A percentile compares a stretch with the other conserved stretches of the same genome.
phyloP scores from a whole-genome alignment of 2,113 vertebrate genomes.

The Taurulus bubalis region DNA sequence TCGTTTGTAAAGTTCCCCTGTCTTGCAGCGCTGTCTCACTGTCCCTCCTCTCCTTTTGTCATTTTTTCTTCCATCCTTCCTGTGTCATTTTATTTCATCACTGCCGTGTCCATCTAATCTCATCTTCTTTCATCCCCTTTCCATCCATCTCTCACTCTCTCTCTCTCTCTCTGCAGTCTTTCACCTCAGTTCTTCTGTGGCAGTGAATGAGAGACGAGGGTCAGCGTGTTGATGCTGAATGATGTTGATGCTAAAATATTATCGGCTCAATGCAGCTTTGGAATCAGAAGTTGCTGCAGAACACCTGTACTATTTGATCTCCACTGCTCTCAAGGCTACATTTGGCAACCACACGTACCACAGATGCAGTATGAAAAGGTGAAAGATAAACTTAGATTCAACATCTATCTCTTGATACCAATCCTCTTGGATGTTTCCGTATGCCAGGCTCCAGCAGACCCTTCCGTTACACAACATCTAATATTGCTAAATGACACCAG shows the following conservation, averaged over 20 bases:
- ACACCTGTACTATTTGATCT: constrained; percentile 40
- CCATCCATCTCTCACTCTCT: constrained; percentile 17
- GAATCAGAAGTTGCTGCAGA: constrained; percentile 24
- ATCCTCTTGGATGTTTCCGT: not conserved
- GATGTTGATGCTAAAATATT: constrained; percentile 69
- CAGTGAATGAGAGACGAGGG: constrained; percentile 62
- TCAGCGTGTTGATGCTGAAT: constrained; percentile 54
- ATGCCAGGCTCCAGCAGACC: not conserved
- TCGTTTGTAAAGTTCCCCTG: constrained; percentile 17
- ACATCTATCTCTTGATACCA: not conserved
- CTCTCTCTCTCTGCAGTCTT: constrained; percentile 19
- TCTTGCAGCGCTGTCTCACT: not conserved
- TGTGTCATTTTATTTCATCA: constrained; percentile 31
- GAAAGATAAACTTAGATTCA: constrained; percentile 11
- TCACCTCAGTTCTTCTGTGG: constrained; percentile 32
- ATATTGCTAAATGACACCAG: not conserved
- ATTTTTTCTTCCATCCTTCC: constrained; percentile 3
- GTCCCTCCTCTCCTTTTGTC: not conserved
- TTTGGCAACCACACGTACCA: constrained; percentile 3
- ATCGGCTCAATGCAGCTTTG: constrained; percentile 58
- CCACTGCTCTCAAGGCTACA: not conserved
- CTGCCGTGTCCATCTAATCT: constrained; percentile 31
- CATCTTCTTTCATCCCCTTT: constrained; percentile 25
- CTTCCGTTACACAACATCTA: not conserved
- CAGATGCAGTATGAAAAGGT: not conserved